Conservation (phyloP, 2,797 vertebrate species). For the Phalloptychus januarius region DNA sequence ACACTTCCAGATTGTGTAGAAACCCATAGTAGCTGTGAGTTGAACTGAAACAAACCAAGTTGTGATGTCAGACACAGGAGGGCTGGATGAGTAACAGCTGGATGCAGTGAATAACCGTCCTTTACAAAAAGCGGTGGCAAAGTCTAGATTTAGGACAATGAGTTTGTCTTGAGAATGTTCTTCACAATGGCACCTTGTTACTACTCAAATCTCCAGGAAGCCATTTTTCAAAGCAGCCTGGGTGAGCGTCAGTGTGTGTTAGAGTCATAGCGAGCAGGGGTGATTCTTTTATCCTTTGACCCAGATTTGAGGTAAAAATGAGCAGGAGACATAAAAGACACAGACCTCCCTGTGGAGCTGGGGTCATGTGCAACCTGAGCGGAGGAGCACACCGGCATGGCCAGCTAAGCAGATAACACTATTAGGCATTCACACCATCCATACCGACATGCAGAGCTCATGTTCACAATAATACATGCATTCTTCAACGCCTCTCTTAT, state of each 20-base stretch:
- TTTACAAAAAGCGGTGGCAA: conserved; percentile 42
- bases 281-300: conserved; percentile 80
- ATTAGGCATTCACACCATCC: conserved; percentile 60
- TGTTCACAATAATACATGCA: conserved; percentile 47
- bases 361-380: conserved; percentile 75
- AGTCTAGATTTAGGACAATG: conserved; percentile 49
- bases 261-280: conserved; percentile 50
- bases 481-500: conserved; percentile 23
- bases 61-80: conserved; percentile 41
- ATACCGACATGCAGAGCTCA: conserved; percentile 36
- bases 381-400: conserved; percentile 67
- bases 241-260: conserved; percentile 43
- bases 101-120: conserved; percentile 49
- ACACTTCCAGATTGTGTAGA: not conserved
- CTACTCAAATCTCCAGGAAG: conserved; percentile 62
- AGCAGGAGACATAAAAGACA: conserved; percentile 80
- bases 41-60: conserved; percentile 53
- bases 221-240: conserved; percentile 58
- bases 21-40: conserved; percentile 46
- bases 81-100: conserved; percentile 43
- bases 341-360: conserved; percentile 69
- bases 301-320: conserved; percentile 75
- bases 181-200: conserved; percentile 60
- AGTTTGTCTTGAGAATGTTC: conserved; percentile 48
- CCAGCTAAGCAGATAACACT: conserved; percentile 72